Base-by-base conservation (phyloP, 1,140 invertebrate genomes). In the Aradophagus sp. region DNA sequence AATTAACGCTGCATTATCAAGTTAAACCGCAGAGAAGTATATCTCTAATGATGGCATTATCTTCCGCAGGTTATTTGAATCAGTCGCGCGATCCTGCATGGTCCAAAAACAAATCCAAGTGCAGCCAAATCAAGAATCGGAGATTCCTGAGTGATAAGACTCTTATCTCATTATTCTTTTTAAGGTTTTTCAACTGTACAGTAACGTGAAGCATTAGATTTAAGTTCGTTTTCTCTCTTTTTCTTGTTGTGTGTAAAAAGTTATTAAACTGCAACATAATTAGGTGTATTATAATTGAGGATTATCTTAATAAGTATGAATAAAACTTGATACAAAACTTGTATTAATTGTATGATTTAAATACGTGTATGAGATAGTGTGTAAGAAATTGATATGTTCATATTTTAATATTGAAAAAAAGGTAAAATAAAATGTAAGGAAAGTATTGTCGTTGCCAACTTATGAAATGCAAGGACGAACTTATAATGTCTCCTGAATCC, bases 31-130 rank as follows among this genome's bases (percentile, higher is more conserved):
- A n/a, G n/a, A n/a, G n/a, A n/a, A n/a, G n/a, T n/a, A n/a, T n/a
- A n/a, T n/a, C n/a, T n/a, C n/a, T n/a, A n/a, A n/a, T n/a, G n/a
- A n/a, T n/a, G n/a, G n/a, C n/a, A n/a, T 16, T 45, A 39, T 29
- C 7, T 23, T 88, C 89, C 15, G 81, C 20, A 93, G 92, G 79
- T 87, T 97, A 68, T 97, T 98, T 83, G 95, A 97, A 80, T 96
- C 95, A 0, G 95, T 98, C 29, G 96, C 96, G 8, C 89, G 95
- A 50, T 97, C 95, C 0, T 97, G 96, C 85, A 94, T 97, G 90
- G 93, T 94, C 44, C 93, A 93, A 76, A 95, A 93, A 78, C 89
- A 90, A 69, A 62, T 62, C 16, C 56, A 39, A 38, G 83, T 87
- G 23, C 86, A 87, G 66, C 88, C 85, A 59, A 80, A 86, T 47